Evolutionary conservation across 2,888 invertebrate species (phyloP).

Genomic region (Elysia crispata): DNA sequence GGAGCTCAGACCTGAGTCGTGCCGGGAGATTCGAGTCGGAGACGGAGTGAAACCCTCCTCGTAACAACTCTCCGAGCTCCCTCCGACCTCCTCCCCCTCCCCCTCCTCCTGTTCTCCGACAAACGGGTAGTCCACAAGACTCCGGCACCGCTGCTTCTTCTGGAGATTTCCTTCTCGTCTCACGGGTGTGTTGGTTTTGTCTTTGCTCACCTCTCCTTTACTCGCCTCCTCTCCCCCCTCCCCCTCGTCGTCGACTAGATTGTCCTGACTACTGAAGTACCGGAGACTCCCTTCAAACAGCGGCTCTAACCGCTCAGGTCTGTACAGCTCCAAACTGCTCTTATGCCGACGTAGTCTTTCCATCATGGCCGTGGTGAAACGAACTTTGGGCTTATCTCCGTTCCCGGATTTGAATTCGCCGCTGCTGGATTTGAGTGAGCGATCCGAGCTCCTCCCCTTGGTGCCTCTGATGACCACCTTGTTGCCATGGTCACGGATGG

Average conservation of each 20-base stretch:
- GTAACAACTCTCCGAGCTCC: constrained; percentile 36
- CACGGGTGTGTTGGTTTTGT: background rate
- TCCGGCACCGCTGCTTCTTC: constrained; percentile 48
- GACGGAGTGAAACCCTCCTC: background rate
- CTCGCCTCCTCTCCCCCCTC: background rate
- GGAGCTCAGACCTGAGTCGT: constrained; percentile 5
- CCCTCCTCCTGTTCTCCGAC: constrained; percentile 17
- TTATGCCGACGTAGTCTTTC: constrained; percentile 66
- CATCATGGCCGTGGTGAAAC: constrained; percentile 59
- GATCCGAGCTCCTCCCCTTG: constrained; percentile 46
- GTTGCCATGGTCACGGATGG: constrained; percentile 17
- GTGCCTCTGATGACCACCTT: constrained; percentile 20
- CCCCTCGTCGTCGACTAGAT: constrained; percentile 50
- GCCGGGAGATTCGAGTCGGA: background rate
- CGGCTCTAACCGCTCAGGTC: constrained; percentile 59
- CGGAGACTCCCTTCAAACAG: constrained; percentile 54
- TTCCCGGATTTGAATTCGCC: background rate
- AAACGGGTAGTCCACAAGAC: constrained; percentile 52
- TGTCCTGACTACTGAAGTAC: constrained; percentile 67
- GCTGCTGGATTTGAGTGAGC: constrained; percentile 25
- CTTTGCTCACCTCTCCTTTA: background rate
- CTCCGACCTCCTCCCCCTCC: constrained; percentile 6
- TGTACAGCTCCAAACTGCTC: constrained; percentile 66
- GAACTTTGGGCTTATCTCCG: constrained; percentile 49
- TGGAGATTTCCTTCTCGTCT: constrained; percentile 17